Evolutionary conservation across 2,113 vertebrate genomes (phyloP).

Genomic region (Onychostoma macrolepis): DNA sequence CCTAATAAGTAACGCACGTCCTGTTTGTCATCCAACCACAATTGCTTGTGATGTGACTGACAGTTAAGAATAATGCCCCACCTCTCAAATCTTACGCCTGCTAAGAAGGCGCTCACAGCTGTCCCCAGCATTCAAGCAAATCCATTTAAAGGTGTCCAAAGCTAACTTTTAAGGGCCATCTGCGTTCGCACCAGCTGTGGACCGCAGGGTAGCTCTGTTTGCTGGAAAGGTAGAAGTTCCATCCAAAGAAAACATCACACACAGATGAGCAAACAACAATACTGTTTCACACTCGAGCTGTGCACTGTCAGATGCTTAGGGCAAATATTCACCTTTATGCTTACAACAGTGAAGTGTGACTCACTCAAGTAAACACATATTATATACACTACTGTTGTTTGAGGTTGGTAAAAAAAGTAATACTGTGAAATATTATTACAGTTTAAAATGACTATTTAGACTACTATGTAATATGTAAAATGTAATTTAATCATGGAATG

Average conservation of each 20-base stretch:
- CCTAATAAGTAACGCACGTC: slow-evolving; percentile 29
- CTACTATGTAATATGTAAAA: no score
- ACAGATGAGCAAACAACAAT: slow-evolving; percentile 53
- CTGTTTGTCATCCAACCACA: slow-evolving; percentile 27
- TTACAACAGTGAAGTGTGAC: not conserved
- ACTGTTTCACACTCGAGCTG: slow-evolving; percentile 42
- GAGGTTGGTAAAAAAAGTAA: not conserved
- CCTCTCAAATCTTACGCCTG: slow-evolving; percentile 17
- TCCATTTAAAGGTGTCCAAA: slow-evolving; percentile 52
- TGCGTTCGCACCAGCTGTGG: slow-evolving; percentile 52
- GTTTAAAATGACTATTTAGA: not conserved
- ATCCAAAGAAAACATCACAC: slow-evolving; percentile 51
- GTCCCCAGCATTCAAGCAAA: slow-evolving; percentile 48
- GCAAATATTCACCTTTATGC: slow-evolving; percentile 12
- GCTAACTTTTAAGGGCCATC: slow-evolving; percentile 48
- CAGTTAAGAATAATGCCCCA: slow-evolving; percentile 2
- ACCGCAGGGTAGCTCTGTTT: slow-evolving; percentile 46
- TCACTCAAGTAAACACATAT: not conserved
- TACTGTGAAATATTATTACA: not conserved
- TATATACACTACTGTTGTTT: not conserved
- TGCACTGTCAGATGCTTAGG: slow-evolving; percentile 25
- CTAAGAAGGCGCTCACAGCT: slow-evolving; percentile 36
- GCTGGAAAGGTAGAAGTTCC: slow-evolving; percentile 46
- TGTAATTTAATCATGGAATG: no score
- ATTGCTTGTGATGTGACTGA: slow-evolving; percentile 11